Evolutionary conservation across 2,797 vertebrate species (phyloP).

Genomic region (Sciurus carolinensis): DNA sequence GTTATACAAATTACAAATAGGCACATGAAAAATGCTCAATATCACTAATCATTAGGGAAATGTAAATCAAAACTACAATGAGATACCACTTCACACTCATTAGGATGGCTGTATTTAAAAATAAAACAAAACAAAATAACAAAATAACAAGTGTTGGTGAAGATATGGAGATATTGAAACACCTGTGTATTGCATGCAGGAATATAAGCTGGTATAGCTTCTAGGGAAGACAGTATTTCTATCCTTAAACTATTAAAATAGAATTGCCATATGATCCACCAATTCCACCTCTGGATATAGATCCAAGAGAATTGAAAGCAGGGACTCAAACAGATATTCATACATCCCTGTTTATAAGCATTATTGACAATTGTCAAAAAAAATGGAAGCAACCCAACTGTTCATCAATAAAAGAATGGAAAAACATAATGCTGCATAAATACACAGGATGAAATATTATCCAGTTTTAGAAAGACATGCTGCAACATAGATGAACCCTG

Average conservation of each 20-base stretch:
- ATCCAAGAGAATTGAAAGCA: not conserved
- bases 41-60: not conserved
- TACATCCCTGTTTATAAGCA: not conserved
- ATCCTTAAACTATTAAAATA: not conserved
- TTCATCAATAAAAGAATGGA: not conserved
- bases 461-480: not conserved
- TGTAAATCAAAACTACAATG: not conserved
- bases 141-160: not conserved
- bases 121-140: not conserved
- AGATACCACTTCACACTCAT: not conserved
- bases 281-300: not conserved
- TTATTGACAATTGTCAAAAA: constrained; percentile 31
- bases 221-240: not conserved
- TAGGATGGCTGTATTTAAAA: not conserved
- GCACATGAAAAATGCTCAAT: not conserved
- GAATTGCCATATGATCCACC: not conserved
- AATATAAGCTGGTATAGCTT: not conserved
- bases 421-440: not conserved
- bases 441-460: not conserved
- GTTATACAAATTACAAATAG: not conserved
- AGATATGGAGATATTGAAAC: not conserved
- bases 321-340: not conserved
- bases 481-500: not conserved
- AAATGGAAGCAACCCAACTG: not conserved
- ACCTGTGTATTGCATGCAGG: not conserved